These are phyloP conservation scores for Drosophila asahinai DNA, from an alignment of 1,140 invertebrate genomes.

Conservation along the genomic window DNA sequence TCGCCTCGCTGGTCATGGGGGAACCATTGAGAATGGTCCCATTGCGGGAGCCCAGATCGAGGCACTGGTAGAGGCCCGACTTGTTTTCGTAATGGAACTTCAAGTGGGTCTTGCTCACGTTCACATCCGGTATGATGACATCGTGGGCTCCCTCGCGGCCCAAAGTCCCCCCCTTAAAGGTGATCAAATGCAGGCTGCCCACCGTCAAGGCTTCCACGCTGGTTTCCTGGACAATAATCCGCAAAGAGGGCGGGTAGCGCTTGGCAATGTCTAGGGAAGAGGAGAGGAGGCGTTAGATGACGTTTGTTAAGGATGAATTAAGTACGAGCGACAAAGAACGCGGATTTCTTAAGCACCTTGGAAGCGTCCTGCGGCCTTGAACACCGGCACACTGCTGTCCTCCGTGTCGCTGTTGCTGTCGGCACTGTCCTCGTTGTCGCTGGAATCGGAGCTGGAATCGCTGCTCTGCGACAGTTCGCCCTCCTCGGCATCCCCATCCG, in stretches of 20 bases:
- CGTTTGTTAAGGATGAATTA: accelerated
- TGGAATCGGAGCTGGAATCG: conserved; percentile 43
- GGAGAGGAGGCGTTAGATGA: background rate
- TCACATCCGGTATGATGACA: conserved; percentile 91
- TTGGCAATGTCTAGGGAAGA: conserved; percentile 88
- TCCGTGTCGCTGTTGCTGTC: conserved; percentile 45
- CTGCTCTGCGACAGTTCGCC: conserved; percentile 66
- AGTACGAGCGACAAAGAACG: conserved; percentile 50
- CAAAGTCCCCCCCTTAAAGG: conserved; percentile 93
- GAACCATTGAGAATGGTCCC: conserved; percentile 93
- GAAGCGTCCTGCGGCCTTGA: conserved; percentile 75
- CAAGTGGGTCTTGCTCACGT: conserved; percentile 94
- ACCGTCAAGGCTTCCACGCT: conserved; percentile 88
- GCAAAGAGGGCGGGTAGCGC: conserved; percentile 93
- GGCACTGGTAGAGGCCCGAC: conserved; percentile 88
- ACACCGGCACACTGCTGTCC: conserved; percentile 77
- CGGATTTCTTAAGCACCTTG: conserved; percentile 77
- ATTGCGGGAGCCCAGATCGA: conserved; percentile 94
- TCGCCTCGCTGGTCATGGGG: conserved; percentile 89
- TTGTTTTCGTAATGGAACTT: conserved; percentile 89
- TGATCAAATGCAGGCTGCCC: conserved; percentile 93
- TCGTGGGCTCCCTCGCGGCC: conserved; percentile 92
- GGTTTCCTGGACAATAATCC: conserved; percentile 93
- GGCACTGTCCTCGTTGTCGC: conserved; percentile 33
- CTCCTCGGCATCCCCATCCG: conserved; percentile 57